Evolutionary conservation across 2,888 invertebrate genomes (phyloP), one percentile per base, ranked within the genome.

Genomic region (Didymodactylos carnosus): DNA sequence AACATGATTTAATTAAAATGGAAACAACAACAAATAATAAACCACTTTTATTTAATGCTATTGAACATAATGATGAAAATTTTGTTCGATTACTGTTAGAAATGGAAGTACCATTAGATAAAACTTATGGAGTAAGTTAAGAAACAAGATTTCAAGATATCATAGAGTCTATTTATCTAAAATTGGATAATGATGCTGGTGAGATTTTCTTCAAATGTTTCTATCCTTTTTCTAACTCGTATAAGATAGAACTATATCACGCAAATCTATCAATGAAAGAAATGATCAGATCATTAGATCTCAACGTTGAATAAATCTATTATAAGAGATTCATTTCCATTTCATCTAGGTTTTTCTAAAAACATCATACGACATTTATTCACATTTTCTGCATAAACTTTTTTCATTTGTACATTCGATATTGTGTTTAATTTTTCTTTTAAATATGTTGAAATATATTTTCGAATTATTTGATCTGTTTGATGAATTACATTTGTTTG

Each of bases 31-130:
- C 43, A n/a, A 40, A 7, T 35, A 74, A 62, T 72, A 75, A 75
- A 72, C 72, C 75, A 43, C 71, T 75, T 70, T 41, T 75, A 35
- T 70, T 75, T 25, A 43, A 72, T 49, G 75, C 72, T 23, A 75
- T 75, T 16, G 46, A 72, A 69, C 69, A 62, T 29, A 51, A 72
- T 43, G 70, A 70, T 23, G 23, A 29, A n/a, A 39, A 43, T 23
- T 62, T 72, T n/a, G 43, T 49, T 40, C 29, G 69, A 46, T 25
- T 41, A 16, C 69, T 75, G 39, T 35, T 75, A 19, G 75, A 75
- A n/a, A 43, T 62, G 29, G 72, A 75, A 72, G 41, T 75, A 27
- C 46, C 69, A 23, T 70, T 72, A 23, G 69, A 69, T 29, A 72
- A 43, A 25, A 72, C 46, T 16, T 69, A 71, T 71, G n/a, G 40